Evolutionary conservation across 2,113 vertebrate species (phyloP), one percentile per base, ranked within the genome.

Genomic region (Nothobranchius kuhntae): DNA sequence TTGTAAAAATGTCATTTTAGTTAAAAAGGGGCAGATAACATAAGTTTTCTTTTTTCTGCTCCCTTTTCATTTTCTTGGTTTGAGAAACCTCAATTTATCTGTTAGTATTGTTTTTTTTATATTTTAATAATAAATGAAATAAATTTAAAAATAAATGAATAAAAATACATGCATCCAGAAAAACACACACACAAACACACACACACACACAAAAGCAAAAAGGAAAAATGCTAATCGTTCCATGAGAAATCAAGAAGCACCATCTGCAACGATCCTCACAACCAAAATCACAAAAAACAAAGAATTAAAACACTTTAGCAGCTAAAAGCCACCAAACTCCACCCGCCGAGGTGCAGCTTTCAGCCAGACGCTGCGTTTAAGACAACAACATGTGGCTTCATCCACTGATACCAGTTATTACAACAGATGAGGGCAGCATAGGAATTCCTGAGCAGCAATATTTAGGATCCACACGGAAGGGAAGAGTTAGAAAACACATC

Each of bases 281-380:
- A 10, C 4, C 11, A 11, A 45, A 45, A 12, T 12, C 1, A 13
- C 11, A 45, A 10, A 45, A 45, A 45, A 4, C 12, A 45, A 45
- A 45, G 38, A 40, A 40, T 9, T 0, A 40, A 1, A 42, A 42
- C 3, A 46, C 7, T 47, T 47, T 47, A 1, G 14, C 13, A 36
- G 12, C 53, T 17, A 51, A 78, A 59, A 50, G 59, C 47, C 60
- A 64, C n/a, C 0, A 61, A 65, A 64, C 30, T 51, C 46, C 46
- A 61, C 38, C 26, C 30, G 30, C 30, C 30, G 30, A 30, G 30
- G 30, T 30, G 30, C 30, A 30, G 30, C 30, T 70, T 59, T 53
- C 55, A 63, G 78, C 36, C 63, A 64, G 83, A 85, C 45, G 47
- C 46, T 47, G 52, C 35, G 73, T 74, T 89, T 68, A 63, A 80